A percentile compares a stretch with the other conserved stretches of the same genome.
Evolutionary conservation across 2,113 vertebrate species (phyloP).

Genomic region (Tonatia bakeri): DNA sequence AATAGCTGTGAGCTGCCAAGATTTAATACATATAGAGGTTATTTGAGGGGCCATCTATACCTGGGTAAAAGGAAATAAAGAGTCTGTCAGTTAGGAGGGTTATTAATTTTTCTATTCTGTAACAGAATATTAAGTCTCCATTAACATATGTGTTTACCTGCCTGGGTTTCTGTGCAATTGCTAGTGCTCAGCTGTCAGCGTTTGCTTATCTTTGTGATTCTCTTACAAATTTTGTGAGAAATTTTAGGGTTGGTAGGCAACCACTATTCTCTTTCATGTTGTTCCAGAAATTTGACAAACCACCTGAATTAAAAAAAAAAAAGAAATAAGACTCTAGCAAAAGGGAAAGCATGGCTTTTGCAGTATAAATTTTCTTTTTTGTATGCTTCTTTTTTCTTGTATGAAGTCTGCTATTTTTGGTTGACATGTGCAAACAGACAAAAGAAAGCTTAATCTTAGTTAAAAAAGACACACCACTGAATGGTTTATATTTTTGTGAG

Average conservation of each 20-base stretch:
- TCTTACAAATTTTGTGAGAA: constrained; percentile 24
- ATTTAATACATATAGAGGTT: constrained; percentile 2
- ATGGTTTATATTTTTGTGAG: constrained; percentile 64
- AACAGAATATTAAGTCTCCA: constrained; percentile 44
- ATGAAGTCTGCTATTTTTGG: constrained; percentile 65
- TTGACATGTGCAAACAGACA: constrained; percentile 61
- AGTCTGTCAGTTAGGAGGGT: constrained; percentile 43
- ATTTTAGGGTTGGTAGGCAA: constrained; percentile 44
- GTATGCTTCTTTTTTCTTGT: constrained; percentile 24
- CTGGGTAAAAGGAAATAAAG: constrained; percentile 61
- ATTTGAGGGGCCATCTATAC: constrained; percentile 39
- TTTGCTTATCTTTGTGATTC: constrained; percentile 11
- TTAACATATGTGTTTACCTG: constrained; percentile 8
- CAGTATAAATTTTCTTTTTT: constrained; percentile 56
- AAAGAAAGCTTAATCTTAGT: constrained; percentile 66
- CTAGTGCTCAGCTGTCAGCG: not conserved
- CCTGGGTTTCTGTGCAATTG: constrained; percentile 11
- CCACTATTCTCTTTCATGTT: constrained; percentile 40
- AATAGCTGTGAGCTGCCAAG: constrained; percentile 44
- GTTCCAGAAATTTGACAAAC: constrained; percentile 56
- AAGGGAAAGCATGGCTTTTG: constrained; percentile 19
- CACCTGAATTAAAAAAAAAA: not conserved
- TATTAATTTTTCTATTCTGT: constrained; percentile 40
- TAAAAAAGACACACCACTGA: constrained; percentile 39
- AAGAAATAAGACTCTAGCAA: constrained; percentile 40